Evolutionary conservation across 2,888 invertebrate genomes (phyloP).

Genomic region (Drosophila aldrichi): DNA sequence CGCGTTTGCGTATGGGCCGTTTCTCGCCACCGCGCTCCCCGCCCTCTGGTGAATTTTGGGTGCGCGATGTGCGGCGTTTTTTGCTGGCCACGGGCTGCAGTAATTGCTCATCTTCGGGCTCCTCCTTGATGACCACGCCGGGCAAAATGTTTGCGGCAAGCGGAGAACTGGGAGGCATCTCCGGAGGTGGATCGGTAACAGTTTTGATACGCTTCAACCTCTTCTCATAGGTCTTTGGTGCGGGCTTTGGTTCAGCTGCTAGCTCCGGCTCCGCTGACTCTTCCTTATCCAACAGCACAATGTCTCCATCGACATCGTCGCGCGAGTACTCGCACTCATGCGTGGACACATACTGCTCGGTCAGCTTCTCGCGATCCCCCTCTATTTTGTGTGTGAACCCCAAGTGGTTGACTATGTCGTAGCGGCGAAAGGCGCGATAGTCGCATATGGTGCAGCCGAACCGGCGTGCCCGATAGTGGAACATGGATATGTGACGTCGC

Average conservation of each 20-base stretch:
- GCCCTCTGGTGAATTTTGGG: conserved; percentile 62
- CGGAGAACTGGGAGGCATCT: conserved; percentile 30
- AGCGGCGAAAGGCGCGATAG: conserved; percentile 89
- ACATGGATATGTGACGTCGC: conserved; percentile 85
- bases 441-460: conserved; percentile 91
- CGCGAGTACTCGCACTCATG: conserved; percentile 82
- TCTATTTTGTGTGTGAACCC: conserved; percentile 87
- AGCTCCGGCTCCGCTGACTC: conserved; percentile 36
- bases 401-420: conserved; percentile 89
- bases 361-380: conserved; percentile 86
- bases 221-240: conserved; percentile 62
- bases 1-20: conserved; percentile 88
- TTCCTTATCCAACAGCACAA: conserved; percentile 78
- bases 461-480: conserved; percentile 86
- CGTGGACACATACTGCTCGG: conserved; percentile 82
- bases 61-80: conserved; percentile 66
- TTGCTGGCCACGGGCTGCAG: conserved; percentile 32
- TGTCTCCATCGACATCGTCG: conserved; percentile 84
- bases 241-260: conserved; percentile 38
- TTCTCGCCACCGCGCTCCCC: conserved; percentile 63
- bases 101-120: conserved; percentile 46
- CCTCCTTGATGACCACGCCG: conserved; percentile 44
- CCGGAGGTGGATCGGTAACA: conserved; percentile 31
- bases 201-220: conserved; percentile 61
- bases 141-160: not conserved